Percentiles rank a stretch among this genome's conserved stretches.
Evolutionary conservation across 1,140 invertebrate species (phyloP).

Genomic region (Drusus annulatus): DNA sequence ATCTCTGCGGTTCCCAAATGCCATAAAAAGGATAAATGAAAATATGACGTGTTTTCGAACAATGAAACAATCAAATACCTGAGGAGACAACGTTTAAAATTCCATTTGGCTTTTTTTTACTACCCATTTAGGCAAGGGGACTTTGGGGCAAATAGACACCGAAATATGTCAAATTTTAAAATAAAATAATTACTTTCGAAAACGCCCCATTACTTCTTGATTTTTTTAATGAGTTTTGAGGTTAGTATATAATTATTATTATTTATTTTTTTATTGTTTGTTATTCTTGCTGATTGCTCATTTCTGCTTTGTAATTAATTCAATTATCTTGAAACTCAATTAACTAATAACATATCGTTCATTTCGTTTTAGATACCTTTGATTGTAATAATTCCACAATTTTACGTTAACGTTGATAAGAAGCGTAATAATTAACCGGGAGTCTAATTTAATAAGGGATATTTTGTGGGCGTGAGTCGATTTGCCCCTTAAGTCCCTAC

Average conservation of each 20-base stretch:
- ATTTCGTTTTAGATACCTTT: too few species aligned
- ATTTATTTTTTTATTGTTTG: too few species aligned
- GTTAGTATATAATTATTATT: too few species aligned
- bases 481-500: constrained; percentile 1
- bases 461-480: constrained; percentile 12
- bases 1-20: constrained; percentile 8
- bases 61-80: constrained; percentile 27
- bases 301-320: too few species aligned
- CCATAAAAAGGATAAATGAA: constrained; percentile 11
- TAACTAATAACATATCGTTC: too few species aligned
- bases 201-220: too few species aligned
- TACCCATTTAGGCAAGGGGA: not conserved
- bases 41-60: constrained; percentile 1
- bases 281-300: too few species aligned
- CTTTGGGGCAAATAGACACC: not conserved
- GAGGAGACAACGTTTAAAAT: constrained; percentile 40
- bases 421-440: constrained; percentile 1
- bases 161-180: too few species aligned
- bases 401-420: not conserved
- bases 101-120: constrained; percentile 25
- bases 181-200: too few species aligned
- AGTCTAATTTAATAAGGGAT: constrained; percentile 7
- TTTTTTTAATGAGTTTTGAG: too few species aligned
- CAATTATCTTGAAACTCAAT: too few species aligned
- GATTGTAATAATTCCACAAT: too few species aligned